Conservation (phyloP, 2,888 invertebrate genomes). For the Serrognathus titanus region DNA sequence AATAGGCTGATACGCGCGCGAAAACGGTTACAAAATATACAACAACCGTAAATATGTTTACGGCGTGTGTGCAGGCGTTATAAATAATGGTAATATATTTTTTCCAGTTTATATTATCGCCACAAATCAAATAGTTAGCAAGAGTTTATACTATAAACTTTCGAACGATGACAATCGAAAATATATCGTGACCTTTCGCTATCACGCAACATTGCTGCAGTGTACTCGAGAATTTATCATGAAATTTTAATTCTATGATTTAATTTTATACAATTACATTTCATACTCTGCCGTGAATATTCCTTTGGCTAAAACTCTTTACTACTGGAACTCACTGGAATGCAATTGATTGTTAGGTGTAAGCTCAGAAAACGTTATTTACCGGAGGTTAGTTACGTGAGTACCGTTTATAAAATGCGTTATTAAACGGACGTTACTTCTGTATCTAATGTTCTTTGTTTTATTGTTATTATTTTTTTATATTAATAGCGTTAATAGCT, state of each 20-base stretch:
- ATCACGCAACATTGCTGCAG: constrained; percentile 23
- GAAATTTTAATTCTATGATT: background rate
- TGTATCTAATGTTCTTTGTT: no score
- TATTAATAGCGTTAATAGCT: no score
- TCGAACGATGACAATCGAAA: constrained; percentile 21
- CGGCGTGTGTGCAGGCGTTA: constrained; percentile 7
- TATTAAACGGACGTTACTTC: no score
- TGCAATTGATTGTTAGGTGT: no score
- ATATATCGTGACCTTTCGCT: constrained; percentile 23
- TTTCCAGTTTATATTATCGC: background rate
- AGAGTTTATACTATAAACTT: background rate
- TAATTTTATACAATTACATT: background rate
- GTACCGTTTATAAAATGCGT: no score
- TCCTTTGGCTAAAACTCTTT: background rate
- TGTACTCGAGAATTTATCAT: background rate
- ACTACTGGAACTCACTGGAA: no score
- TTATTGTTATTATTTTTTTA: no score
- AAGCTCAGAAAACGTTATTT: no score
- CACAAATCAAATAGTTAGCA: background rate
- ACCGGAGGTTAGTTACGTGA: no score
- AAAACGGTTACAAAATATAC: constrained; percentile 11
- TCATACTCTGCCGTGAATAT: background rate
- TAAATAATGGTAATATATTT: background rate
- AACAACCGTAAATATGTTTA: constrained; percentile 16
- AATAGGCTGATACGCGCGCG: constrained; percentile 16